These are phyloP conservation scores for Rhinogobio ventralis DNA, from an alignment of 2,797 vertebrate genomes.

Conservation along the genomic window DNA sequence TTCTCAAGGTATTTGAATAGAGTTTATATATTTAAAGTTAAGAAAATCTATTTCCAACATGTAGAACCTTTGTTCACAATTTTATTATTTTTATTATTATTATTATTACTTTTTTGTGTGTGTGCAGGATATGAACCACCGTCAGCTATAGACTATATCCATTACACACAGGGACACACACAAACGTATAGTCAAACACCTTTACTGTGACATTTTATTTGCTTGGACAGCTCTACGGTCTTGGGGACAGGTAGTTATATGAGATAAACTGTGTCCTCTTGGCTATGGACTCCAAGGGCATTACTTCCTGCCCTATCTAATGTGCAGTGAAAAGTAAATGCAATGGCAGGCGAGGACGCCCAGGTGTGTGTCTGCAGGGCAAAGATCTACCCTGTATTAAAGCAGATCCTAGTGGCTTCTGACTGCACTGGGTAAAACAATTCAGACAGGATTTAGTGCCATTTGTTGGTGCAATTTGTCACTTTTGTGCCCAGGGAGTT, in stretches of 20 bases:
- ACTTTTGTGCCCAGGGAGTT: slow-evolving; percentile 19
- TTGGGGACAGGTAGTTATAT: slow-evolving; percentile 68
- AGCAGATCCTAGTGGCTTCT: slow-evolving; percentile 58
- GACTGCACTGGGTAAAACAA: slow-evolving; percentile 56
- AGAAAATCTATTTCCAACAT: neutral
- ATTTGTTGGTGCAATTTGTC: slow-evolving; percentile 35
- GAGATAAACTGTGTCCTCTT: slow-evolving; percentile 68
- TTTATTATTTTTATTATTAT: neutral
- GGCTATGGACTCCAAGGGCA: slow-evolving; percentile 62
- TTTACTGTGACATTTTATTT: slow-evolving; percentile 63
- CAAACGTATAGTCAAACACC: slow-evolving; percentile 58
- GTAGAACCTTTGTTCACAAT: neutral
- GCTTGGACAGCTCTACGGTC: slow-evolving; percentile 63
- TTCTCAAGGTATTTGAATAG: neutral
- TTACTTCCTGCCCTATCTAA: slow-evolving; percentile 65
- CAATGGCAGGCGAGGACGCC: slow-evolving; percentile 44
- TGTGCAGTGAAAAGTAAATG: slow-evolving; percentile 62
- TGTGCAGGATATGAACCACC: neutral
- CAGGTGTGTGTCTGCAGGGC: slow-evolving; percentile 64
- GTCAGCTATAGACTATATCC: neutral
- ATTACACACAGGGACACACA: slow-evolving; percentile 32
- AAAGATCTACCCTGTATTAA: slow-evolving; percentile 53
- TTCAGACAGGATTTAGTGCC: slow-evolving; percentile 15
- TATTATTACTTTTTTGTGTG: neutral
- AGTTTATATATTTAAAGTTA: neutral